Evolutionary conservation across 2,888 invertebrate species (phyloP).

Genomic region (Eristalis tenax): DNA sequence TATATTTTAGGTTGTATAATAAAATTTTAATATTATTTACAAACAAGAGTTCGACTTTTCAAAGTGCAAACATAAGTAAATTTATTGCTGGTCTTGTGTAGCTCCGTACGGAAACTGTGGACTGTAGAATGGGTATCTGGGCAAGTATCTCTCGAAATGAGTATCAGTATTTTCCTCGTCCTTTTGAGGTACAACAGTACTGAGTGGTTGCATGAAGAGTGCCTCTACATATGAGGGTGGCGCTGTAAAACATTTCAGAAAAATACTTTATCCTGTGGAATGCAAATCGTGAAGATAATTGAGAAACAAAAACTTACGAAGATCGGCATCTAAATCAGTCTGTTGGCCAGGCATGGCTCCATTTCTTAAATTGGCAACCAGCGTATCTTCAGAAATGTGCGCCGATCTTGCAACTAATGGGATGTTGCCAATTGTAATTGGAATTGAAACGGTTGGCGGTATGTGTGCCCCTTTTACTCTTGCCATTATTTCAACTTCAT

Average conservation of each 20-base stretch:
- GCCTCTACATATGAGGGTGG: slow-evolving; percentile 41
- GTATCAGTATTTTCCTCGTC: slow-evolving; percentile 28
- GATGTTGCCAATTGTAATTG: slow-evolving; percentile 79
- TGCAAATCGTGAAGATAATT: too few relatives aligned
- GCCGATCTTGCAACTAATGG: slow-evolving; percentile 72
- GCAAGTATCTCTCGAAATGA: slow-evolving; percentile 20
- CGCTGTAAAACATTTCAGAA: not conserved
- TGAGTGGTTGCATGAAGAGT: slow-evolving; percentile 16
- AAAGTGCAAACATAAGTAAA: too few relatives aligned
- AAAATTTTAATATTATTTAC: too few relatives aligned
- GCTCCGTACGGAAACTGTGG: not conserved
- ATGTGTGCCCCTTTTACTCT: slow-evolving; percentile 75
- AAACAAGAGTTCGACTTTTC: too few relatives aligned
- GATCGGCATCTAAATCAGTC: not conserved
- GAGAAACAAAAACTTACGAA: slow-evolving; percentile 23
- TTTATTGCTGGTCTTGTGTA: not conserved
- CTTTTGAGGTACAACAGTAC: not conserved
- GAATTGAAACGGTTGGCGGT: slow-evolving; percentile 77
- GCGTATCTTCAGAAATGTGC: slow-evolving; percentile 20
- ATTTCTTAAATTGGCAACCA: slow-evolving; percentile 38
- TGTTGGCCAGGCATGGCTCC: not conserved
- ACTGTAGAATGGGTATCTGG: slow-evolving; percentile 40
- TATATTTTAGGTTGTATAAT: too few relatives aligned
- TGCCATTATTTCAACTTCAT: slow-evolving; percentile 78
- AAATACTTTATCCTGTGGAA: too few relatives aligned